Percentiles rank a stretch among this genome's conserved stretches.
These are phyloP conservation scores for Proterorhinus semilunaris DNA, from an alignment of 2,113 vertebrate genomes.

Conservation along the genomic window DNA sequence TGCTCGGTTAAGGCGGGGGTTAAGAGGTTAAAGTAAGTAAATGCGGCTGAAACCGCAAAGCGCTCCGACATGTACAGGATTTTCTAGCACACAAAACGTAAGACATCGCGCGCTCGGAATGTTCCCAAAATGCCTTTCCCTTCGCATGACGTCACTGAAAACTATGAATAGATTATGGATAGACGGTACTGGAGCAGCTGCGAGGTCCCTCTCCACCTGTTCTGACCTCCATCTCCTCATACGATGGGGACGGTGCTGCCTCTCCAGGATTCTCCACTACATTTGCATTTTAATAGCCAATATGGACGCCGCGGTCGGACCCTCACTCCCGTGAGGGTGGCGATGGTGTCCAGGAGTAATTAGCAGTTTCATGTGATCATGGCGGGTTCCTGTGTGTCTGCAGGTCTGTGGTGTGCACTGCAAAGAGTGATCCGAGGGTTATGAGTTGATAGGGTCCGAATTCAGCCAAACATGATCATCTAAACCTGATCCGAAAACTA, in stretches of 20 bases:
- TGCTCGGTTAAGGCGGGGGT: too few species aligned
- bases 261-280: constrained; percentile 3
- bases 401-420: neutral
- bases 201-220: neutral
- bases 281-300: constrained; percentile 7
- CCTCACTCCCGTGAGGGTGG: neutral
- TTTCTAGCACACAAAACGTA: too few species aligned
- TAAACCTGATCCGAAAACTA: too few species aligned
- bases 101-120: too few species aligned
- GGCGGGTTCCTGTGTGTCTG: neutral
- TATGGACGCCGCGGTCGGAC: too few species aligned
- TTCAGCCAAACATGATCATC: neutral
- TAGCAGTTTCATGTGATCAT: neutral
- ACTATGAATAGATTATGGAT: too few species aligned
- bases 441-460: neutral
- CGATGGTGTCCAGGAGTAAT: neutral
- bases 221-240: constrained; percentile 12
- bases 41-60: too few species aligned
- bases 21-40: too few species aligned
- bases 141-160: too few species aligned
- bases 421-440: neutral
- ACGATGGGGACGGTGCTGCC: constrained; percentile 19
- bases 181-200: neutral
- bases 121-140: too few species aligned
- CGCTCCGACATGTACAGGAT: too few species aligned